phyloP scores from a whole-genome alignment of 2,113 vertebrate genomes.

The Macquaria ambigua region DNA sequence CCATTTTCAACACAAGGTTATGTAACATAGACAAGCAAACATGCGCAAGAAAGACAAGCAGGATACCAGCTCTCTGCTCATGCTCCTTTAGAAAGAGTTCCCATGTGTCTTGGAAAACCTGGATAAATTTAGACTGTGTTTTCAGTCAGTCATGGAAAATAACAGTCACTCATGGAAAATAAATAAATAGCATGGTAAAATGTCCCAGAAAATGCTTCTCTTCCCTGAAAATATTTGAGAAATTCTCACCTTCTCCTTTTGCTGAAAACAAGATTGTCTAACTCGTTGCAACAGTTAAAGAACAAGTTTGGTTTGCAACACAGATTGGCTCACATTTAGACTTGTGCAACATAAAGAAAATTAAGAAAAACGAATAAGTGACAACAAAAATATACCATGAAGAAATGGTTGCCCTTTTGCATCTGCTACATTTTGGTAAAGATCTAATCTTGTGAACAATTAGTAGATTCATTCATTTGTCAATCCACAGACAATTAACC shows the following conservation, averaged over 20 bases:
- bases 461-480: background rate
- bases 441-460: background rate
- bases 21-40: constrained; percentile 61
- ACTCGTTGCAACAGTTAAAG: background rate
- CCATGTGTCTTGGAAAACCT: constrained; percentile 58
- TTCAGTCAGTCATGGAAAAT: constrained; percentile 49
- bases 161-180: constrained; percentile 30
- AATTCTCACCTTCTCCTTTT: constrained; percentile 11
- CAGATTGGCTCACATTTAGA: background rate
- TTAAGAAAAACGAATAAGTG: too few species aligned
- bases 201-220: constrained; percentile 28
- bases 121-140: constrained; percentile 64
- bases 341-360: background rate
- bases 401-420: background rate
- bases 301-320: background rate
- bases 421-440: background rate
- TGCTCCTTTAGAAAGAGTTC: constrained; percentile 50
- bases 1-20: constrained; percentile 24
- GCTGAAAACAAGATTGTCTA: background rate
- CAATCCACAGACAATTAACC: background rate
- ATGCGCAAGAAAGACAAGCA: constrained; percentile 29
- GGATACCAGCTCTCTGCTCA: constrained; percentile 22
- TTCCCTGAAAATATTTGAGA: constrained; percentile 14
- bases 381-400: too few species aligned
- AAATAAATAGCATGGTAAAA: constrained; percentile 26